Evolutionary conservation across 2,888 invertebrate genomes (phyloP).

Genomic region (Yponomeuta cagnagella): DNA sequence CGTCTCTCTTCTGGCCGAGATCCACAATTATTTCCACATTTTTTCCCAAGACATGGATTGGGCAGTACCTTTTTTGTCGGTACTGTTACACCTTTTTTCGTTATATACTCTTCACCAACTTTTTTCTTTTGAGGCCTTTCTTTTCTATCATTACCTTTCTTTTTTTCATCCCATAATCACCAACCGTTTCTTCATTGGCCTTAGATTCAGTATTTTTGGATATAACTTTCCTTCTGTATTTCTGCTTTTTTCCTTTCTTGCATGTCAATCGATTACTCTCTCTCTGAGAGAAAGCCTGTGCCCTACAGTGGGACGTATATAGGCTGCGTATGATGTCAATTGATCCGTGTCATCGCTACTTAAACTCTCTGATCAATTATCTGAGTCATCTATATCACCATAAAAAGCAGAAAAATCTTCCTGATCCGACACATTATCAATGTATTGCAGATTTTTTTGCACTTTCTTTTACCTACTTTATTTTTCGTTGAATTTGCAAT

Average conservation of each 20-base stretch:
- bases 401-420: neutral
- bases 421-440: neutral
- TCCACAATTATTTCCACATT: conserved; percentile 25
- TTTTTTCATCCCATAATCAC: conserved; percentile 1
- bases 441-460: neutral
- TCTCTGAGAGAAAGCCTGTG: no score
- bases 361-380: neutral
- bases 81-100: neutral
- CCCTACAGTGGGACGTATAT: no score
- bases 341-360: neutral
- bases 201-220: neutral
- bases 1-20: conserved; percentile 20
- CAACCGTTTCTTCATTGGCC: neutral
- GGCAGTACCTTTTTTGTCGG: neutral
- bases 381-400: no score
- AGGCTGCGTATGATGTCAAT: no score
- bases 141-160: neutral
- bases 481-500: no score
- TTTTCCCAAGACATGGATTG: conserved; percentile 21
- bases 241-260: neutral
- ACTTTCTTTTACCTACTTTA: neutral
- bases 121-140: neutral
- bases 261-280: no score
- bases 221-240: neutral
- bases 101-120: neutral